phyloP scores from a whole-genome alignment of 2,797 vertebrate genomes.

The Muscicapa striata region DNA sequence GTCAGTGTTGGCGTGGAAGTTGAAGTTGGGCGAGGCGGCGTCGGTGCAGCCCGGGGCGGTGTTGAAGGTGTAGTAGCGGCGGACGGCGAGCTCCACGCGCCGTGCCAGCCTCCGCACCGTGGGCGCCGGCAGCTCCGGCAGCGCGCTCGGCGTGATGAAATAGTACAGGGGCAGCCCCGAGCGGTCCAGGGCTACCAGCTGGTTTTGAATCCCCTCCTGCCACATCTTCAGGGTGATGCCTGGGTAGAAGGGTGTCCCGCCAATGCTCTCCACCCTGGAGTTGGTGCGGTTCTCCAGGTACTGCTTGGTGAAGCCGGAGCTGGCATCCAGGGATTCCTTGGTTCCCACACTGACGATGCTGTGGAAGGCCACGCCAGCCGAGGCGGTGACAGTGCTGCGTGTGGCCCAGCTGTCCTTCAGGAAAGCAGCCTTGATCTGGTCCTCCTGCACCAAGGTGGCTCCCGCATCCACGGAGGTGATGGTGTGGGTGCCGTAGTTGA shows the following conservation, averaged over 20 bases:
- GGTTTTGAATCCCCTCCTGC: slow-evolving; percentile 87
- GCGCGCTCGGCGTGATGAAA: slow-evolving; percentile 78
- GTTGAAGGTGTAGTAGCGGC: slow-evolving; percentile 86
- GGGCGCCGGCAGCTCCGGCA: slow-evolving; percentile 84
- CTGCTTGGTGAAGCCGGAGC: slow-evolving; percentile 62
- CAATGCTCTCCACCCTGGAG: slow-evolving; percentile 84
- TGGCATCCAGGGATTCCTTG: background rate
- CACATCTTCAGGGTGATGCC: slow-evolving; percentile 90
- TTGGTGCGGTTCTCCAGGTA: slow-evolving; percentile 85
- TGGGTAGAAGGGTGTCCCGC: slow-evolving; percentile 84
- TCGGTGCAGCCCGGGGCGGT: slow-evolving; percentile 85
- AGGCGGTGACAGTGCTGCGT: slow-evolving; percentile 65
- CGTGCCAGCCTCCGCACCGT: slow-evolving; percentile 78
- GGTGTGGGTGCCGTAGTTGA: slow-evolving; percentile 89
- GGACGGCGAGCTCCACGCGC: slow-evolving; percentile 76
- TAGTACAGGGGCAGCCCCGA: slow-evolving; percentile 82
- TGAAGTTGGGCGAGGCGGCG: slow-evolving; percentile 82
- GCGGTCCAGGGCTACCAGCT: slow-evolving; percentile 88
- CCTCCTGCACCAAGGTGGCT: slow-evolving; percentile 85
- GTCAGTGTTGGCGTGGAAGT: slow-evolving; percentile 88
- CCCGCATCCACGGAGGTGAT: slow-evolving; percentile 86
- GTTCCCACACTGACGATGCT: slow-evolving; percentile 74
- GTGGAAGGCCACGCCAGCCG: slow-evolving; percentile 81
- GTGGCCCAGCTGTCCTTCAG: slow-evolving; percentile 72
- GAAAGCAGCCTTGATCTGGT: slow-evolving; percentile 83